Conservation (phyloP, 2,113 vertebrate genomes). For the Serinus canaria region DNA sequence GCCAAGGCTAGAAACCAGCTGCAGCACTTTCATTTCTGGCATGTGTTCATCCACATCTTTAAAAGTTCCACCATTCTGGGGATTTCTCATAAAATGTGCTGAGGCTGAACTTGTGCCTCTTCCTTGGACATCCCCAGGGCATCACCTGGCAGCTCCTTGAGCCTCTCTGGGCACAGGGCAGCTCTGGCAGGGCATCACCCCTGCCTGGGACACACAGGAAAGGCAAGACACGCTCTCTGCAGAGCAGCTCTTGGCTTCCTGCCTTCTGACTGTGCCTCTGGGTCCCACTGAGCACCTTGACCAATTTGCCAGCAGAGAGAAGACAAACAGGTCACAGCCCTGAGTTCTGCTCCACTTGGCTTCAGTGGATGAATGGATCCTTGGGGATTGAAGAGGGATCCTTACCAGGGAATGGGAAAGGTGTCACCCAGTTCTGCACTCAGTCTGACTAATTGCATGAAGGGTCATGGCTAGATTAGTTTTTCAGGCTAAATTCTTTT, state of each 20-base stretch:
- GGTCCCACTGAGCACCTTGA: neutral
- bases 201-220: accelerated
- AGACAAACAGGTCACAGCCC: neutral
- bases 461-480: neutral
- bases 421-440: neutral
- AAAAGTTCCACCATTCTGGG: neutral
- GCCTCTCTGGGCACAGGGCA: neutral
- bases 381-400: neutral
- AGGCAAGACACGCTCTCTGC: accelerated
- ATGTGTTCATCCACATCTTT: neutral
- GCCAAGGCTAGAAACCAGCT: neutral
- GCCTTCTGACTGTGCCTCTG: neutral
- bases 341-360: neutral
- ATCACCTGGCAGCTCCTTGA: neutral
- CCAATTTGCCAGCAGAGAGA: neutral
- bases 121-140: neutral
- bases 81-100: neutral
- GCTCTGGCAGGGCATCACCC: neutral
- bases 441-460: neutral
- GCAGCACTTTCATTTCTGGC: neutral
- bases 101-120: neutral
- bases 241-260: neutral
- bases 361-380: neutral
- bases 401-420: neutral
- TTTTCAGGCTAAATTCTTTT: neutral